A percentile compares a stretch with the other conserved stretches of the same genome.
Evolutionary conservation across 2,113 vertebrate genomes (phyloP).

Genomic region (Dasyurus viverrinus): DNA sequence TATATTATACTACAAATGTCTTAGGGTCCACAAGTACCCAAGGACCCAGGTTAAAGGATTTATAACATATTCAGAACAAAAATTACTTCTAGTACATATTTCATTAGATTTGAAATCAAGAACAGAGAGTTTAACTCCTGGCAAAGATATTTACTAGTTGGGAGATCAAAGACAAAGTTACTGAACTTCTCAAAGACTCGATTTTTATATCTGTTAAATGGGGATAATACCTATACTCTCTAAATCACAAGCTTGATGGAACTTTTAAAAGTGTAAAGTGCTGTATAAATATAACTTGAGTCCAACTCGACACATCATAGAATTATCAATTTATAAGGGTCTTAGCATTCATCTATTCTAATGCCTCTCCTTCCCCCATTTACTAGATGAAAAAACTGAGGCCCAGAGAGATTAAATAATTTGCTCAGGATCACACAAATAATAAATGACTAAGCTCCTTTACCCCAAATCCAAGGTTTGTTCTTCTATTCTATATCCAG

Average conservation of each 20-base stretch:
- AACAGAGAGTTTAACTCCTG: no score
- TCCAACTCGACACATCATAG: neutral
- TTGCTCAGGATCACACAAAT: neutral
- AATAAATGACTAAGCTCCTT: neutral
- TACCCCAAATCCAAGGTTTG: neutral
- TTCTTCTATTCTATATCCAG: neutral
- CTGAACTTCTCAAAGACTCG: no score
- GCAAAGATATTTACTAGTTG: no score
- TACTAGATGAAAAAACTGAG: slow-evolving; percentile 5
- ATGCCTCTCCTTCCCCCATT: neutral
- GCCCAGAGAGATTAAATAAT: neutral
- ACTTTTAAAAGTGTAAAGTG: neutral
- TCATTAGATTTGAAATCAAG: neutral
- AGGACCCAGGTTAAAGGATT: neutral
- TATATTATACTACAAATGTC: neutral
- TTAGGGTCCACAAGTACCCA: neutral
- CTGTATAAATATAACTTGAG: neutral
- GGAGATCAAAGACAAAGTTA: no score
- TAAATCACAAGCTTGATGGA: neutral
- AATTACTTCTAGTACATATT: neutral
- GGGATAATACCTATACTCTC: neutral
- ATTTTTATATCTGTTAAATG: neutral
- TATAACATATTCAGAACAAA: neutral
- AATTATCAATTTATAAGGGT: neutral
- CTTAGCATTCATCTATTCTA: neutral